Conservation (phyloP, 2,113 vertebrate genomes). For the Chitala chitala region DNA sequence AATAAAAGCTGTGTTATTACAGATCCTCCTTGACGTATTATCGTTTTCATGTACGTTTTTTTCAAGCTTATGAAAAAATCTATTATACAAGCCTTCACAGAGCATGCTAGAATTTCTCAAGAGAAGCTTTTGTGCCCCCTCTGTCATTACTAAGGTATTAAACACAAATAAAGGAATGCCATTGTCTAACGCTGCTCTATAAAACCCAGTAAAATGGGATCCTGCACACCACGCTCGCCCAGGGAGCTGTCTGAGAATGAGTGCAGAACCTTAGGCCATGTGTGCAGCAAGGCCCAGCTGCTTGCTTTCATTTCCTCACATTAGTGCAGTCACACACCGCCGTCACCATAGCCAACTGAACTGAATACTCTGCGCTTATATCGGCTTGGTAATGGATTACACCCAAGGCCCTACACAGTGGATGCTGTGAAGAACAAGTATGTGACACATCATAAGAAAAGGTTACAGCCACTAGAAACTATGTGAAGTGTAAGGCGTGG, state of each 20-base stretch:
- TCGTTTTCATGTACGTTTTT: constrained; percentile 66
- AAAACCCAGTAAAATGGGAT: neutral
- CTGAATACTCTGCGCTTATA: constrained; percentile 5
- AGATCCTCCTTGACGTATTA: constrained; percentile 79
- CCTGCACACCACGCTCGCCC: neutral
- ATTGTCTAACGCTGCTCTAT: constrained; percentile 14
- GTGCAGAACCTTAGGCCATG: constrained; percentile 8
- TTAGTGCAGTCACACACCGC: neutral
- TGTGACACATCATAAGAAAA: no score
- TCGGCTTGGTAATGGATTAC: neutral
- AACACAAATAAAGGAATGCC: constrained; percentile 18
- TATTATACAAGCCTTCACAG: constrained; percentile 32
- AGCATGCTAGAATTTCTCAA: constrained; percentile 10
- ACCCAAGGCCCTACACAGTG: neutral
- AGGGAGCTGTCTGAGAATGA: neutral
- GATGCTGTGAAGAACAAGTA: neutral
- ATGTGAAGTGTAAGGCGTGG: no score
- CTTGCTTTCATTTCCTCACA: neutral
- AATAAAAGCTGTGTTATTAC: constrained; percentile 79
- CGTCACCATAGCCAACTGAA: constrained; percentile 1
- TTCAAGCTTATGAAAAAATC: constrained; percentile 69
- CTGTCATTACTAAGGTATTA: constrained; percentile 18
- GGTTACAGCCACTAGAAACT: no score
- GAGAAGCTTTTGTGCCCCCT: constrained; percentile 17
- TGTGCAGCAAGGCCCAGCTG: neutral